Conservation (phyloP, 2,797 vertebrate genomes). For the Sebastes itinus region DNA sequence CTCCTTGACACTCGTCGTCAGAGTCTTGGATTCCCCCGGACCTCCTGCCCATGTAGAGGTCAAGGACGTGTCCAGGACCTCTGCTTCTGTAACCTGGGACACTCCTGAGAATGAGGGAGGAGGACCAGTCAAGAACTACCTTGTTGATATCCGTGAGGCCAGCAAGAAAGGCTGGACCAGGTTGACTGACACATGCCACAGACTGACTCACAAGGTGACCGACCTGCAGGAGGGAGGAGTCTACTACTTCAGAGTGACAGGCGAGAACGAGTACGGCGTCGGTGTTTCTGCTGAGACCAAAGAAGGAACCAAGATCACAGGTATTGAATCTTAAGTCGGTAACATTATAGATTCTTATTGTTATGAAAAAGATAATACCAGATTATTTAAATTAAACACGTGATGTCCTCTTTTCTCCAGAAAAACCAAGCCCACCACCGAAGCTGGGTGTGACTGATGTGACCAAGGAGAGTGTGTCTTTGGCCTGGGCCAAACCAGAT, state of each 20-base stretch:
- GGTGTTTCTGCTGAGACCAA: slow-evolving; percentile 92
- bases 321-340: slow-evolving; percentile 77
- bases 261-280: slow-evolving; percentile 95
- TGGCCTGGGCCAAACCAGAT: slow-evolving; percentile 96
- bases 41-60: slow-evolving; percentile 86
- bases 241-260: slow-evolving; percentile 96
- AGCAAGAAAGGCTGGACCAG: slow-evolving; percentile 98
- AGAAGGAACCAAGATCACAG: slow-evolving; percentile 97
- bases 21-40: slow-evolving; percentile 96
- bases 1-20: slow-evolving; percentile 90
- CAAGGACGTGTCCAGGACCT: slow-evolving; percentile 92
- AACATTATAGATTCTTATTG: background rate
- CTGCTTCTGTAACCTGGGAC: slow-evolving; percentile 93
- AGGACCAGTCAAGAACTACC: slow-evolving; percentile 95
- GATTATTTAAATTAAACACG: background rate
- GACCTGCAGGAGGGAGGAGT: slow-evolving; percentile 91
- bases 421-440: slow-evolving; percentile 97
- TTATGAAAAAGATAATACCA: background rate
- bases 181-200: slow-evolving; percentile 92
- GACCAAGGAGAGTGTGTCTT: slow-evolving; percentile 91
- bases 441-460: slow-evolving; percentile 92
- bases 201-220: slow-evolving; percentile 92
- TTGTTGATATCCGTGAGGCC: slow-evolving; percentile 95
- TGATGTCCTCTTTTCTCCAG: slow-evolving; percentile 73
- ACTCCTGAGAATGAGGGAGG: slow-evolving; percentile 97